These are phyloP conservation scores for Solea solea DNA, from an alignment of 2,113 vertebrate genomes.

Conservation along the genomic window DNA sequence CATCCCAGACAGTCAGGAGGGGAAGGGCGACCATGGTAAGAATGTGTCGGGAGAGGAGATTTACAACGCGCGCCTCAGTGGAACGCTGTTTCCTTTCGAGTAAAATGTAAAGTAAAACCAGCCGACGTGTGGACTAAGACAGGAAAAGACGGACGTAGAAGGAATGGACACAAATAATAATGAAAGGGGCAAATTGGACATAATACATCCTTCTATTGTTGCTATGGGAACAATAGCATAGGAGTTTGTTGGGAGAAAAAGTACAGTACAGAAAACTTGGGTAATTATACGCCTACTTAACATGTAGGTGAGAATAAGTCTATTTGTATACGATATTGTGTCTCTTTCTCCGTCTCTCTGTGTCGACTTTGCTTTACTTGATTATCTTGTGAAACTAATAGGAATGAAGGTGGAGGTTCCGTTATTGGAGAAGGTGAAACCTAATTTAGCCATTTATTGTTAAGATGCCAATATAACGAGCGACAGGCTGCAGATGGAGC, in stretches of 20 bases:
- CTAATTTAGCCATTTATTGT: conserved; percentile 61
- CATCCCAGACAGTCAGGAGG: conserved; percentile 44
- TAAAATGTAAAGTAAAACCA: conserved; percentile 8
- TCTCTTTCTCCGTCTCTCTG: too few species aligned
- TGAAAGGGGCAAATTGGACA: conserved; percentile 33
- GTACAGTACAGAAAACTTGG: conserved; percentile 9
- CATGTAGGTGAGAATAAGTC: neutral
- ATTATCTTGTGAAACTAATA: conserved; percentile 54
- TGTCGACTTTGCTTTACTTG: conserved; percentile 23
- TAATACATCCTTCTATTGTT: conserved; percentile 55
- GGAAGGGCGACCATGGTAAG: conserved; percentile 32
- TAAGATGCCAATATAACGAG: conserved; percentile 48
- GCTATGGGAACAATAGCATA: conserved; percentile 39
- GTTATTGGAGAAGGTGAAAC: conserved; percentile 11
- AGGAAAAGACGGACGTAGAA: conserved; percentile 17
- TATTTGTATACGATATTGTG: neutral
- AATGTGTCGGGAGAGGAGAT: conserved; percentile 40
- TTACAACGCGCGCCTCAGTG: conserved; percentile 27
- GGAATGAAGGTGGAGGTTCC: conserved; percentile 54
- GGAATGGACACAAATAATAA: conserved; percentile 26
- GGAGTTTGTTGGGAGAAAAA: conserved; percentile 18
- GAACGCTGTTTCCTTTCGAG: conserved; percentile 19
- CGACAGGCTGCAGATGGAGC: conserved; percentile 55
- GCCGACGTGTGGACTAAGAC: neutral
- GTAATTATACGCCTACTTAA: conserved; percentile 24